Base-by-base conservation (phyloP, 92 coral and sea anemone genomes). In the Palythoa heliodiscus region DNA sequence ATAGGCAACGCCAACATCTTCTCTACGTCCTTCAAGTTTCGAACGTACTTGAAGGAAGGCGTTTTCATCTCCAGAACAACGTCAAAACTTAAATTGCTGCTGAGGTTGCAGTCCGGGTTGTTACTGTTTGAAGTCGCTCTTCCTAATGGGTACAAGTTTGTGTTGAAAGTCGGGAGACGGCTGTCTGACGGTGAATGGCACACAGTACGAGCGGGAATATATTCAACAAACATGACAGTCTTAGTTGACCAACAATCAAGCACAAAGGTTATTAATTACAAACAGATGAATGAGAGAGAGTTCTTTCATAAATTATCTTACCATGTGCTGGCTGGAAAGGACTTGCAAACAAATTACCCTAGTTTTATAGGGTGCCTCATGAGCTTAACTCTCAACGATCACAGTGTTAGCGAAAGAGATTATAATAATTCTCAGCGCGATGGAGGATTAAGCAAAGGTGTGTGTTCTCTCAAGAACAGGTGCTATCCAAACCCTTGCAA, bases 121-220 rank as follows among this genome's bases (percentile, higher is more conserved):
- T 75, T 96, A 11, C 53, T 86, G 12, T 94, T 92, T 77, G 93
- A 93, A 39, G 87, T 85, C 47, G 87, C 81, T 5, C 90, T 90
- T 23, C 90, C 92, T 1, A 84, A 92, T 37, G 92, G 92, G 2
- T 83, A 92, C 39, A 92, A 88, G 88, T 83, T 85, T 37, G 53
- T 53, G 73, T 80, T 93, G 23, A 70, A 57, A 67, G 43, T 94
- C 68, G 95, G 94, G 22, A 79, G 77, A 52, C 66, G 83, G 15
- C 87, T 96, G 38, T 81, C 92, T 69, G 95, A 96, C 60, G 99
- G 99, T 0, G 94, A 90, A 81, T 96, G 99, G 99, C 99, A 96
- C 70, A 74, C 81, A 14, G 99, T 94, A 17, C 87, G 90, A 79
- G 96, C 95, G 0, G 83, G 90, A 5, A 75, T 96, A n/a, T 52